Evolutionary conservation across 2,113 vertebrate species (phyloP).

Genomic region (Caretta caretta): DNA sequence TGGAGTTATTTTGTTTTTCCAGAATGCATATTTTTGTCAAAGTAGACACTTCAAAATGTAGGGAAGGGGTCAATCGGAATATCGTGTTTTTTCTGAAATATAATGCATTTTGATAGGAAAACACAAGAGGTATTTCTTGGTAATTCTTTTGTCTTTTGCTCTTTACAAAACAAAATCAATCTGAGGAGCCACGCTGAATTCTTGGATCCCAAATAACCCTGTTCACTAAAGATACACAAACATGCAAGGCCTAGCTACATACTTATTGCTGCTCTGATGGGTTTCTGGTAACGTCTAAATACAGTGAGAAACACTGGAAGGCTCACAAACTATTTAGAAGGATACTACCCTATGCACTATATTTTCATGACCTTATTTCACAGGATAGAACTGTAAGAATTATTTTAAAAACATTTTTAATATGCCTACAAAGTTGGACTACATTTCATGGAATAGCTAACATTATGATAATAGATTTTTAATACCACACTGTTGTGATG

Average conservation of each 20-base stretch:
- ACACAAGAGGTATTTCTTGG: neutral
- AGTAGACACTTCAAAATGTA: neutral
- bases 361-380: neutral
- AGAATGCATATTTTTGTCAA: neutral
- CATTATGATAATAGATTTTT: neutral
- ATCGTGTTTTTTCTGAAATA: neutral
- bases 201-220: neutral
- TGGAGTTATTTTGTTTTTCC: neutral
- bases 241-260: neutral
- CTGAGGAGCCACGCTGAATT: neutral
- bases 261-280: neutral
- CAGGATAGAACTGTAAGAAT: neutral
- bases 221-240: neutral
- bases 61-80: neutral
- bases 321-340: neutral
- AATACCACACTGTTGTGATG: neutral
- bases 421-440: neutral
- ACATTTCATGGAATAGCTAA: neutral
- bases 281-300: neutral
- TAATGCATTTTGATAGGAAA: neutral
- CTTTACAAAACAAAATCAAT: neutral
- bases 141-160: neutral
- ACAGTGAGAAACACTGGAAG: neutral
- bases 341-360: neutral
- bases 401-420: neutral